These are phyloP conservation scores for Rhinoptilus africanus DNA, from an alignment of 2,113 vertebrate species.

Conservation along the genomic window DNA sequence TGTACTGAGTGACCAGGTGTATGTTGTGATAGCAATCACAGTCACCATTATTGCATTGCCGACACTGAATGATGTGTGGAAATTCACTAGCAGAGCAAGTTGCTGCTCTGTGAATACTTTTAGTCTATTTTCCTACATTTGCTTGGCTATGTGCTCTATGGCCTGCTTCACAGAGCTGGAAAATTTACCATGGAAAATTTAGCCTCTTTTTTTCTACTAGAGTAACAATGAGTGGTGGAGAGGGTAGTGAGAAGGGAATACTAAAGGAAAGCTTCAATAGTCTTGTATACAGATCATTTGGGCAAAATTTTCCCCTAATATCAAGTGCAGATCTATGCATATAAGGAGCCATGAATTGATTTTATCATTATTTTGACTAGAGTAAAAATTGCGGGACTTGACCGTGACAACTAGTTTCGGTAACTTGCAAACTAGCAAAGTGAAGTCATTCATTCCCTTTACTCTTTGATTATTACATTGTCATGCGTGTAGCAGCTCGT, in stretches of 20 bases:
- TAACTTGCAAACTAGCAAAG: not conserved
- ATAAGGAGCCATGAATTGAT: not conserved
- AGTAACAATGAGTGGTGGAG: not conserved
- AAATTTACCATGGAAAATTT: not conserved
- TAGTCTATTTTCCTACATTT: not conserved
- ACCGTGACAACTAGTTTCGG: not conserved
- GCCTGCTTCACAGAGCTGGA: not conserved
- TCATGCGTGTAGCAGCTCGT: not conserved
- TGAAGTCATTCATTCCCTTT: not conserved
- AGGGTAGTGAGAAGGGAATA: not conserved
- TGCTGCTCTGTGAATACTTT: not conserved
- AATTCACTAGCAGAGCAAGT: slow-evolving; percentile 1
- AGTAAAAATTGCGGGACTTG: not conserved
- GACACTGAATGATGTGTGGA: not conserved
- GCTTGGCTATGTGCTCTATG: not conserved
- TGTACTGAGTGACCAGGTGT: not conserved
- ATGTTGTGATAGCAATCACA: slow-evolving; percentile 22
- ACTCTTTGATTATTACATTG: not conserved
- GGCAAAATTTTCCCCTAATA: not conserved
- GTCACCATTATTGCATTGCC: not conserved
- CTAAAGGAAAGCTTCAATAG: not conserved
- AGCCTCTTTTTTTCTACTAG: not conserved
- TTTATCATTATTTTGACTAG: not conserved
- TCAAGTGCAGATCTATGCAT: not conserved
- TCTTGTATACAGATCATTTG: not conserved